Percentiles rank a stretch among this genome's conserved stretches.
phyloP scores from a whole-genome alignment of 64 coral and sea anemone species.

The Anthopleura sola region DNA sequence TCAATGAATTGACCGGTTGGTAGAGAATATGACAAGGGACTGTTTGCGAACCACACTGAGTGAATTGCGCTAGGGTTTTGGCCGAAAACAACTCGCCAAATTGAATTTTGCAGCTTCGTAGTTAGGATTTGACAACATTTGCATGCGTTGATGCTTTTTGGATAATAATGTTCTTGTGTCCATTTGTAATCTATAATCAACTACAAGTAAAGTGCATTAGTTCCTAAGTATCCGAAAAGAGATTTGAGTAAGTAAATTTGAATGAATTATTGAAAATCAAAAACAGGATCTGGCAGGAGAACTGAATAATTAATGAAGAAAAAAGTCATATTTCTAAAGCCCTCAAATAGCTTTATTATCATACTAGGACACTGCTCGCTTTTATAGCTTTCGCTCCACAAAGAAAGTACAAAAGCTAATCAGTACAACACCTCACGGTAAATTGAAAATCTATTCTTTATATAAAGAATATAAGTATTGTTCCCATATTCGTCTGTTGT shows the following conservation, averaged over 20 bases:
- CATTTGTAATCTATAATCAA: slow-evolving; percentile 15
- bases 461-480: neutral
- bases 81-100: neutral
- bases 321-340: neutral
- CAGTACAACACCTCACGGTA: neutral
- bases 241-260: slow-evolving; percentile 11
- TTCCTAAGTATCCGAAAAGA: slow-evolving; percentile 16
- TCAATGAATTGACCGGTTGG: neutral
- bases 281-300: slow-evolving; percentile 6
- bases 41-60: too few species aligned
- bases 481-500: neutral
- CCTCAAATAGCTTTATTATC: neutral
- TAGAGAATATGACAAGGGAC: neutral
- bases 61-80: neutral
- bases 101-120: neutral
- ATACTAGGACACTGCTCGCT: neutral
- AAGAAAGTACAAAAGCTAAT: neutral
- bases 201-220: neutral
- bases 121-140: neutral
- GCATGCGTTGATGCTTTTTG: neutral
- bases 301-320: slow-evolving; percentile 15
- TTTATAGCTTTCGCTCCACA: neutral
- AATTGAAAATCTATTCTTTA: neutral
- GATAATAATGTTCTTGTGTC: neutral
- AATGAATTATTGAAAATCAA: slow-evolving; percentile 22